Conservation (phyloP, 2,888 invertebrate genomes). For the Metacarcinus magister region DNA sequence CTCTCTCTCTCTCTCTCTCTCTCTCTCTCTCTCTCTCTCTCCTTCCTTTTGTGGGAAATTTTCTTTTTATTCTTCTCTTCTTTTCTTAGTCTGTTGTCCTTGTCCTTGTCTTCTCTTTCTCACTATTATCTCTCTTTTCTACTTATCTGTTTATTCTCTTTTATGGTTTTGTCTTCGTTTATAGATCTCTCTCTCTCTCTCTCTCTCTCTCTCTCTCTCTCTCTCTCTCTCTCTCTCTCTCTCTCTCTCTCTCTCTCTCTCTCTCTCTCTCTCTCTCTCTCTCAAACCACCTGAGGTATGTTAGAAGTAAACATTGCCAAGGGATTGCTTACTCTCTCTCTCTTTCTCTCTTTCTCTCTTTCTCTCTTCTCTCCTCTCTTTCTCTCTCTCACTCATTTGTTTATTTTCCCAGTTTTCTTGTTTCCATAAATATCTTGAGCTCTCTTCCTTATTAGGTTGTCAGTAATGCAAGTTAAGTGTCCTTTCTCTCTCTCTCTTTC, state of each 20-base stretch:
- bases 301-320: not conserved
- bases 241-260: constrained; percentile 26
- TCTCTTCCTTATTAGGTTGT: not conserved
- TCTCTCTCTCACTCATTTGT: not conserved
- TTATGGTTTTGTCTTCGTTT: too few relatives aligned
- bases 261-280: constrained; percentile 26
- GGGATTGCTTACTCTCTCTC: not conserved
- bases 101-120: not conserved
- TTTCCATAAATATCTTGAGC: not conserved
- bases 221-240: not conserved
- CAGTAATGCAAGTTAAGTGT: not conserved
- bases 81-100: not conserved
- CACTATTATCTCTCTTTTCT: not conserved
- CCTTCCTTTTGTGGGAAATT: not conserved
- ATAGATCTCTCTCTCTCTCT: constrained; percentile 2
- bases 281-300: not conserved
- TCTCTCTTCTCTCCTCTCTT: constrained; percentile 1
- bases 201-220: constrained; percentile 2
- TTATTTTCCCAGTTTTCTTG: not conserved
- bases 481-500: not conserved
- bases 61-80: not conserved
- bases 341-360: constrained; percentile 7
- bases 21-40: constrained; percentile 26
- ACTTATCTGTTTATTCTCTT: not conserved
- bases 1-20: not conserved